Percentiles rank a stretch among this genome's conserved stretches.
Conservation (phyloP, 1,140 invertebrate species). For the Cotesia vestalis region DNA sequence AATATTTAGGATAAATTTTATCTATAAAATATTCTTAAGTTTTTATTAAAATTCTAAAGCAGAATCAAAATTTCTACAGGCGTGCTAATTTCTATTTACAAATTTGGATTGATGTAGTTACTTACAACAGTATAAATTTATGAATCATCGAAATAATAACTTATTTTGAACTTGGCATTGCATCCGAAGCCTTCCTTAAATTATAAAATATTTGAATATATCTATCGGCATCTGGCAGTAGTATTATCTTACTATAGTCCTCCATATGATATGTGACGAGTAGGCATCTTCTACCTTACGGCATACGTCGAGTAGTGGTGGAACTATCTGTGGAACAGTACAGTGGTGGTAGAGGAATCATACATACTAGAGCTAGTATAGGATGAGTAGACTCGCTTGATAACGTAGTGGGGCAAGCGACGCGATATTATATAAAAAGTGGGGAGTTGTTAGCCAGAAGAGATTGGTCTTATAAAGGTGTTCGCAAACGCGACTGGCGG, state of each 20-base stretch:
- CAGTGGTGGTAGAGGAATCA: no score
- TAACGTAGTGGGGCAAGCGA: not conserved
- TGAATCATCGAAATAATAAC: no score
- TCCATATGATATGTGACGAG: not conserved
- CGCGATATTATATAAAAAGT: not conserved
- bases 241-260: slow-evolving; percentile 21
- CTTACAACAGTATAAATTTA: no score
- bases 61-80: no score
- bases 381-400: not conserved
- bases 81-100: no score
- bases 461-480: slow-evolving; percentile 7
- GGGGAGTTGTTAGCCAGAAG: not conserved
- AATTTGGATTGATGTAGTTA: no score
- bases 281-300: not conserved
- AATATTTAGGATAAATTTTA: no score
- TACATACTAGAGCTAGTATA: not conserved
- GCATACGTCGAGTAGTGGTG: slow-evolving; percentile 12
- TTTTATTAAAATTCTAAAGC: no score
- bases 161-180: no score
- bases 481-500: slow-evolving; percentile 16
- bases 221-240: slow-evolving; percentile 5
- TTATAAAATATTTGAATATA: no score
- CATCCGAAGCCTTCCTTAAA: no score
- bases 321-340: not conserved
- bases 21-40: no score